A percentile compares a stretch with the other conserved stretches of the same genome.
phyloP scores from a whole-genome alignment of 2,113 vertebrate genomes.

The Oxygymnocypris stewartii region DNA sequence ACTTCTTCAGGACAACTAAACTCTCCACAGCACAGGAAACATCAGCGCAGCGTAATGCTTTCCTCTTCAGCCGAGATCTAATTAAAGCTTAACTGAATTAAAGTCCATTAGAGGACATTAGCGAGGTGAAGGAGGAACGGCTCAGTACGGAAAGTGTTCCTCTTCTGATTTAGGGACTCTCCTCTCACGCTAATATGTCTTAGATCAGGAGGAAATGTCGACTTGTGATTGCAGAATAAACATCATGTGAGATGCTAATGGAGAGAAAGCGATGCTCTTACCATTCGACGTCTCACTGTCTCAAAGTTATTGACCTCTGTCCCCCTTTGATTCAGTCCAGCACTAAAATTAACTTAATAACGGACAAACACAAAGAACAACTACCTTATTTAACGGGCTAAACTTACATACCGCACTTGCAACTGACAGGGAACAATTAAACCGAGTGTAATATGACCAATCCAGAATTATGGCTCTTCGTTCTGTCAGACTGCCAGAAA shows the following conservation, averaged over 20 bases:
- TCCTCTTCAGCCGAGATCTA: constrained; percentile 68
- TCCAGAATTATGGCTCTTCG: constrained; percentile 53
- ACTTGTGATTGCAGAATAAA: constrained; percentile 56
- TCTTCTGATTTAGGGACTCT: constrained; percentile 60
- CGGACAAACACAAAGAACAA: constrained; percentile 50
- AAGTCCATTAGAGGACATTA: constrained; percentile 77
- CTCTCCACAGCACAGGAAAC: constrained; percentile 70
- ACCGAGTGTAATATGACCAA: constrained; percentile 62
- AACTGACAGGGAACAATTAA: constrained; percentile 73
- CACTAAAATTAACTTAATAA: constrained; percentile 54
- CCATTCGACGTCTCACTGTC: constrained; percentile 53
- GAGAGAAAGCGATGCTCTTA: constrained; percentile 70
- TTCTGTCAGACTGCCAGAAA: constrained; percentile 33
- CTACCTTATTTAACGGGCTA: constrained; percentile 69
- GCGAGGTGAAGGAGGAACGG: constrained; percentile 72
- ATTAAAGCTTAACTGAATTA: constrained; percentile 79
- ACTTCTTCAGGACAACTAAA: constrained; percentile 79
- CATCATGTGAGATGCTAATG: constrained; percentile 68
- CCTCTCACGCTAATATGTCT: constrained; percentile 40
- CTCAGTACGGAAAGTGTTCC: constrained; percentile 66
- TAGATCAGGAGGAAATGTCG: constrained; percentile 56
- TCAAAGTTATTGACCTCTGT: constrained; percentile 41
- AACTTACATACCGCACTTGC: constrained; percentile 69
- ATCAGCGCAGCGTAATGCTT: constrained; percentile 65
- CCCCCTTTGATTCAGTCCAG: constrained; percentile 44